Conservation (phyloP, 35 echinoderm and acorn worm genomes). For the Heliocidaris tuberculata region DNA sequence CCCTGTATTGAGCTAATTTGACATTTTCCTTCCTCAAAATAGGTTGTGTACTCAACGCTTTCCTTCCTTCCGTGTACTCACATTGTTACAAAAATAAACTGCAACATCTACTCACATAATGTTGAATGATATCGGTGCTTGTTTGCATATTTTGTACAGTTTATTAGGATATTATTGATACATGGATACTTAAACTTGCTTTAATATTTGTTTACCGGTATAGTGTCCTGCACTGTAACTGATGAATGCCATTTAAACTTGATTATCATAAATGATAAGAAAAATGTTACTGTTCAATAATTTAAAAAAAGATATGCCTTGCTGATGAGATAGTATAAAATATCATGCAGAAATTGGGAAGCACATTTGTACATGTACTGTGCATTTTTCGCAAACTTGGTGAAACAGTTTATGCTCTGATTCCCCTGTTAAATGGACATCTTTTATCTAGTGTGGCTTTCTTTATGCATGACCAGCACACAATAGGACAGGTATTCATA, state of each 20-base stretch:
- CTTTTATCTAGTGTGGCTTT: background rate
- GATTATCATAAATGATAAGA: too few relatives aligned
- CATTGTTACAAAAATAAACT: slow-evolving; percentile 5
- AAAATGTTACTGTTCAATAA: too few relatives aligned
- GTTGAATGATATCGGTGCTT: background rate
- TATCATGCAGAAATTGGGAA: background rate
- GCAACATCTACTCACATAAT: background rate
- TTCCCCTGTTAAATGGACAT: background rate
- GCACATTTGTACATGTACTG: background rate
- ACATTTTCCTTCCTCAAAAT: slow-evolving; percentile 5
- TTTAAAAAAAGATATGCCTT: too few relatives aligned
- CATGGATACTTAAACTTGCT: too few relatives aligned
- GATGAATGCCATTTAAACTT: too few relatives aligned
- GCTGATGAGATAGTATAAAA: too few relatives aligned
- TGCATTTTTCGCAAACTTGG: background rate
- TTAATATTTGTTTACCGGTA: too few relatives aligned
- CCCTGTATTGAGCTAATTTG: background rate
- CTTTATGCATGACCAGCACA: background rate
- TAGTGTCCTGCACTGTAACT: too few relatives aligned
- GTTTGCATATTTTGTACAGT: background rate
- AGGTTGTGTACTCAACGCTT: background rate
- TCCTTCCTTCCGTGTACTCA: slow-evolving; percentile 1
- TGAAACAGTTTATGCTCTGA: background rate
- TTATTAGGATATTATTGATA: too few relatives aligned
- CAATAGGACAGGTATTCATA: background rate